Evolutionary conservation across 1,140 invertebrate species (phyloP), one percentile per base, ranked within the genome.

Genomic region (Scaptomyza graminum): DNA sequence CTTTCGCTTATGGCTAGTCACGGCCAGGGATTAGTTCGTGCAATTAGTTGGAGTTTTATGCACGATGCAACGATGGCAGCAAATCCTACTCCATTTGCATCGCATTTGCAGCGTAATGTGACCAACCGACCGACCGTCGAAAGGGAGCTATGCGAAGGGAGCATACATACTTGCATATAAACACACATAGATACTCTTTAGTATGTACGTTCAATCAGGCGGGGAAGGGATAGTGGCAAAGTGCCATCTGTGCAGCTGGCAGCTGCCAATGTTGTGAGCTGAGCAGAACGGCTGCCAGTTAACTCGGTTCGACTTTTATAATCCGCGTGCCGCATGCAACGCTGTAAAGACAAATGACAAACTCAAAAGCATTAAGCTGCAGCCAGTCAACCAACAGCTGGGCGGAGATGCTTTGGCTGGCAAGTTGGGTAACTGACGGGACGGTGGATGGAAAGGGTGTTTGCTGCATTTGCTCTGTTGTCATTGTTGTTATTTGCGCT

Each of bases 241-340:
- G 7, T 28, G 54, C 25, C 22, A 62, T 52, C 49, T 46, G 52
- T 41, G 52, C 43, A 75, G 25, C 47, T 78, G 68, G 28, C 63
- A 71, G 46, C 41, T 56, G 67, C 51, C 68, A 65, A 28, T 65
- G 52, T 37, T 11, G 46, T 31, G 28, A 31, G 31, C 22, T 34
- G 12, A 54, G 56, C 56, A 49, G 9, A 63, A 41, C 43, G 31
- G 44, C 63, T 65, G 69, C 62, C 71, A 69, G 76, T 85, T 80
- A 85, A 84, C 78, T 76, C 70, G 74, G 59, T 88, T 79, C 83
- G 83, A 88, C 83, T 88, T 88, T 88, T 88, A 88, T 88, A 88
- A 89, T 88, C 83, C 79, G 81, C 60, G 57, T 59, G 52, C 62
- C 54, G 59, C 47, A 78, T 75, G 73, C 81, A 79, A 82, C 82